Evolutionary conservation across 2,797 vertebrate species (phyloP).

Genomic region (Prunella strophiata): DNA sequence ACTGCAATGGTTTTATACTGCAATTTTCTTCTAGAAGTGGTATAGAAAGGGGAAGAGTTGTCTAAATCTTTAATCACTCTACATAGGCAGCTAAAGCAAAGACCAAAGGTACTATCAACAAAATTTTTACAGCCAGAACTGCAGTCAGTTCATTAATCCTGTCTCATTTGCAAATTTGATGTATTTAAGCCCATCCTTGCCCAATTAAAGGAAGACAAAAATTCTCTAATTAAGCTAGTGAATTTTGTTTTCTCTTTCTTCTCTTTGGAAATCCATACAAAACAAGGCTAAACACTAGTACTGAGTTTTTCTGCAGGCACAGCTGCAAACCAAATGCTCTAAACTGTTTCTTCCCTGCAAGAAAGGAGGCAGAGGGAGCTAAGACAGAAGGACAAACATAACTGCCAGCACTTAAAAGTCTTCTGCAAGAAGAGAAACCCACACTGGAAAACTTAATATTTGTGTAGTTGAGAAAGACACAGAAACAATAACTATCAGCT

Average conservation of each 20-base stretch:
- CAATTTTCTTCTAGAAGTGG: background rate
- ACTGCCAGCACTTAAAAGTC: background rate
- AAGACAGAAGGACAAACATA: background rate
- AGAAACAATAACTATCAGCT: constrained; percentile 55
- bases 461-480: constrained; percentile 15
- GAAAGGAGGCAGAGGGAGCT: background rate
- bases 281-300: background rate
- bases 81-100: background rate
- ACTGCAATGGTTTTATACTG: background rate
- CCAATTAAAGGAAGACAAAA: background rate
- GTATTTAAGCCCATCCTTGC: background rate
- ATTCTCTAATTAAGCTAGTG: background rate
- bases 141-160: background rate
- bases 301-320: background rate
- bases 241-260: background rate
- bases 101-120: background rate
- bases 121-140: background rate
- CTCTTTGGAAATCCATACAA: background rate
- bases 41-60: background rate
- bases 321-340: background rate
- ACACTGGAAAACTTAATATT: background rate
- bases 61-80: background rate
- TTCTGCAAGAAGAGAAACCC: background rate
- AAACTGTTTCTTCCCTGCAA: background rate
- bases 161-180: background rate